Base-by-base conservation (phyloP, 2,797 vertebrate genomes). In the Oryzias sinensis region DNA sequence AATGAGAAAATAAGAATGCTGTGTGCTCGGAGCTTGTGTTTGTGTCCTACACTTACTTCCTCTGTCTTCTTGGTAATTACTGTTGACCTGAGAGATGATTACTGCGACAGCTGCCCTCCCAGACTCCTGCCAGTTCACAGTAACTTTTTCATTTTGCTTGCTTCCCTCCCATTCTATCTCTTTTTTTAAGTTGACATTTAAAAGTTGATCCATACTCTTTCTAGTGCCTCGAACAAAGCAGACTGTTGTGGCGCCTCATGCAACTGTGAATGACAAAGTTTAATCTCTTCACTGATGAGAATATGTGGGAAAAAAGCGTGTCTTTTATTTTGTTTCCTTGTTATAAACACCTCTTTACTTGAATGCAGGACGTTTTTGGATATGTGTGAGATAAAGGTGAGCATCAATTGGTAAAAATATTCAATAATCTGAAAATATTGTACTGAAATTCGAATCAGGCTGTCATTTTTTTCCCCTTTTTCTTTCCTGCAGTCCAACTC, bases 71-170 rank as follows among this genome's bases (percentile, higher is more conserved):
- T 74, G 76, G 77, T 86, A 86, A 87, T 88, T 88, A 83, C 76
- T 75, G 81, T 79, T 87, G 84, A 87, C 84, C 83, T 82, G 75
- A 79, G 76, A 83, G 75, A 85, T 84, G 76, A 84, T 85, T 87
- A 69, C 74, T 69, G 76, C 77, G 74, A 64, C 78, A 81, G 80
- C 67, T 63, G 68, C 52, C 75, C 60, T 66, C 73, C 63, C 70
- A 46, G 55, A 48, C 62, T 62, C 60, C 45, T 20, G 15, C 33
- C 44, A 44, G 22, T 58, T 69, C 73, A 49, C 56, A 47, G 41
- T 60, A 59, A 49, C 44, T 52, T 74, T 80, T 65, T 68, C 60
- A 42, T 24, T 79, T 65, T 60, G 47, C 4, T 7, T 4, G 59
- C 43, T 57, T 65, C 27, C 4, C 49, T 70, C 44, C 56, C 24